Evolutionary conservation across 2,797 vertebrate species (phyloP).

Genomic region (Selene dorsalis): DNA sequence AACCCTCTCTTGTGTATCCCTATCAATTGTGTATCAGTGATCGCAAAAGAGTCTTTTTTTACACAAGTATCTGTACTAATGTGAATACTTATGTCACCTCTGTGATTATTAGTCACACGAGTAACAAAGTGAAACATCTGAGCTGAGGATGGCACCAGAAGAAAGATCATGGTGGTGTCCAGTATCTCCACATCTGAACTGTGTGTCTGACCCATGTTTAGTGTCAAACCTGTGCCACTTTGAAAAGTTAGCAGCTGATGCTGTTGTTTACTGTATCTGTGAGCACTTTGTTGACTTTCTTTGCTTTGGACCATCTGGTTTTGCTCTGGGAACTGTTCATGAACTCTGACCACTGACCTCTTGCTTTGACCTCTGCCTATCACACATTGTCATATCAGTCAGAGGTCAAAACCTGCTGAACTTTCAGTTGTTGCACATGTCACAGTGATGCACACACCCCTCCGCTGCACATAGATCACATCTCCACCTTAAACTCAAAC

Average conservation of each 20-base stretch:
- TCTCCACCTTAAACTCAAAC: constrained; percentile 65
- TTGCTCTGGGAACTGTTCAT: constrained; percentile 64
- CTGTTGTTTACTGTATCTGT: constrained; percentile 7
- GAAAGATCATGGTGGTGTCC: background rate
- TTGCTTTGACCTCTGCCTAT: constrained; percentile 57
- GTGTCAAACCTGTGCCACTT: background rate
- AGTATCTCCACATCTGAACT: no score
- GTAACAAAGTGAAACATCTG: background rate
- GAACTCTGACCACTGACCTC: constrained; percentile 68
- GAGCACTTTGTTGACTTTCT: background rate
- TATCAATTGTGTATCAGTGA: no score
- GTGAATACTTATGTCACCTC: no score
- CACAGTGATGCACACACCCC: constrained; percentile 53
- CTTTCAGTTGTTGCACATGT: constrained; percentile 59
- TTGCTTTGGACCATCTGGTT: constrained; percentile 71
- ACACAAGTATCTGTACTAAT: no score
- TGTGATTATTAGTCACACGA: no score
- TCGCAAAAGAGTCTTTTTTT: no score
- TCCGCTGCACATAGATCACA: constrained; percentile 7
- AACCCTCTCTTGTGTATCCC: no score
- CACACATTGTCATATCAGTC: constrained; percentile 66
- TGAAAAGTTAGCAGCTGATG: background rate
- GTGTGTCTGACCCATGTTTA: no score
- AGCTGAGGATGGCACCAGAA: background rate
- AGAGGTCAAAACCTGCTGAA: constrained; percentile 67